Percentiles rank a stretch among this genome's conserved stretches.
These are phyloP conservation scores for Heteropelma amictum DNA, from an alignment of 2,888 invertebrate species.

Conservation along the genomic window DNA sequence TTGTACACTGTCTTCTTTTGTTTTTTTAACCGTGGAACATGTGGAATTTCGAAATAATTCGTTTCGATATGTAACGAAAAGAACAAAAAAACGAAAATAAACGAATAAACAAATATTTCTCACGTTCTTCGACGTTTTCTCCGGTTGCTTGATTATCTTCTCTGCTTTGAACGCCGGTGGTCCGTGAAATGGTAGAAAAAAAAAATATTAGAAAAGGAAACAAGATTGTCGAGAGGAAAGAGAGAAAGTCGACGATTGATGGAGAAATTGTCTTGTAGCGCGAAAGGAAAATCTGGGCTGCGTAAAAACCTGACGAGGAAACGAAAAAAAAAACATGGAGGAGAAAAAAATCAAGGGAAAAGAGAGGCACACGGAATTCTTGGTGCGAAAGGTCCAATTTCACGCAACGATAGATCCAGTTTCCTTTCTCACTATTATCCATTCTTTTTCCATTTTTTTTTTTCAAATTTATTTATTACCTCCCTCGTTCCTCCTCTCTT, in stretches of 20 bases:
- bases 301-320: conserved; percentile 25
- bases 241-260: conserved; percentile 1
- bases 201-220: conserved; percentile 10
- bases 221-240: background rate
- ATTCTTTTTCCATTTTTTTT: conserved; percentile 31
- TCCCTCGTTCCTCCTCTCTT: background rate
- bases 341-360: conserved; percentile 16
- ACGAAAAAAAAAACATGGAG: background rate
- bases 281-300: conserved; percentile 46
- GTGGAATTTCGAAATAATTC: background rate
- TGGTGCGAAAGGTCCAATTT: conserved; percentile 60
- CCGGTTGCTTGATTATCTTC: background rate
- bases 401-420: conserved; percentile 63
- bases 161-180: background rate
- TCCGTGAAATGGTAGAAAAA: background rate
- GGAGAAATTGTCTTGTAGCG: conserved; percentile 25
- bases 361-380: conserved; percentile 33
- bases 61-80: too few species aligned
- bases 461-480: background rate
- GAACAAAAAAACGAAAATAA: too few species aligned
- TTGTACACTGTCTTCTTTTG: too few species aligned
- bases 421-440: conserved; percentile 57
- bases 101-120: background rate
- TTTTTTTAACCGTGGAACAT: conserved; percentile 16
- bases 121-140: background rate